Evolutionary conservation across 1,140 invertebrate genomes (phyloP), one percentile per base, ranked within the genome.

Genomic region (Geopemphigus sp.): DNA sequence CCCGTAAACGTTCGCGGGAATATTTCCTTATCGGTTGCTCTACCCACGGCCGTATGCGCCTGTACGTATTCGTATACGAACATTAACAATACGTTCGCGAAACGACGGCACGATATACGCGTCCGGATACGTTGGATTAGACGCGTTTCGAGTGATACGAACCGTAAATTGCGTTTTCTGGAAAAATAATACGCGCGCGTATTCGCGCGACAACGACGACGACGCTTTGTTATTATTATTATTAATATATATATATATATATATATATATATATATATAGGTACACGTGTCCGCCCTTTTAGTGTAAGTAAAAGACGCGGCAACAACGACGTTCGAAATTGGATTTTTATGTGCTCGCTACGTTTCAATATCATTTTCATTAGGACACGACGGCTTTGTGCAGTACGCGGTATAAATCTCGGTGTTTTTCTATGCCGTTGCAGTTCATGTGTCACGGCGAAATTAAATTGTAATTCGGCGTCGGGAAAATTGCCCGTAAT

Each of bases 381-480:
- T 78, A 78, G 73, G 19, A 47, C n/a, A n/a, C n/a, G 39, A 68
- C 22, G 45, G 22, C 66, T 68, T 68, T 68, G 66, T 68, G 39
- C n/a, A 0, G n/a, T 26, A 8, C 26, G 12, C 32, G 11, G 74
- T 50, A 61, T 78, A 78, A 78, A 63, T 78, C 74, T 78, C 53
- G n/a, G n/a, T n/a, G 56, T 78, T 63, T 63, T 59, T 26, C 39
- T 61, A 26, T 26, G 56, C 72, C 32, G 54, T 22, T 19, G 54
- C 32, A 57, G 74, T 61, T 78, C 54, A 45, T 26, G 57, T 78
- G 74, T 78, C 57, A 78, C 50, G 47, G 17, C 45, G 74, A 78
- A 63, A 78, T 78, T 78, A 78, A 78, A 78, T 63, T 63, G 74
- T 78, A 78, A 78, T 78, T 78, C 74, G 74, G 72, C 50, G 39